Conservation (phyloP, 2,888 invertebrate genomes). For the Monopis laevigella region DNA sequence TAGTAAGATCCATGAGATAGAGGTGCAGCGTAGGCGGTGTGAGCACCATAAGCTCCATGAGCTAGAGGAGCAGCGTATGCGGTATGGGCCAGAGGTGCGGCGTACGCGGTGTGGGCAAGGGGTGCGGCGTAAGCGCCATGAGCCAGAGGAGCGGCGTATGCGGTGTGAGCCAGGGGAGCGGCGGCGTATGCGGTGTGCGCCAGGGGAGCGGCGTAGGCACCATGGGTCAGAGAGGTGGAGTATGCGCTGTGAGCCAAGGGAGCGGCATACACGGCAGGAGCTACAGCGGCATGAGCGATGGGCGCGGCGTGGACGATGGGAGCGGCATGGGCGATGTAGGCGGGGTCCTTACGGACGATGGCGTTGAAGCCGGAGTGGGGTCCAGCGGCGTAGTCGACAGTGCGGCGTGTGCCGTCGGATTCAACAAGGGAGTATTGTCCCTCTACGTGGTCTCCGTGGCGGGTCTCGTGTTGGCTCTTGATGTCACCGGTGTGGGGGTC, state of each 20-base stretch:
- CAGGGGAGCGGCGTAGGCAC: conserved; percentile 37
- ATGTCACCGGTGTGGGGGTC: conserved; percentile 60
- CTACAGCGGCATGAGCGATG: conserved; percentile 28
- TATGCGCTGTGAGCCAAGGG: conserved; percentile 26
- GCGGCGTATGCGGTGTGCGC: conserved; percentile 24
- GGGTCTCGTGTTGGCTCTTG: conserved; percentile 70
- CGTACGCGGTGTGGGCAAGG: conserved; percentile 32
- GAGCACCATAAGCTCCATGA: conserved; percentile 25
- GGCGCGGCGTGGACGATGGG: conserved; percentile 33
- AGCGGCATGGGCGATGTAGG: conserved; percentile 26
- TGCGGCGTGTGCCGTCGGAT: conserved; percentile 71
- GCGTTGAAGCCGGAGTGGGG: too few species aligned
- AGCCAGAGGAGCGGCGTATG: conserved; percentile 23
- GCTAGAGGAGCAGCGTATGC: conserved; percentile 19
- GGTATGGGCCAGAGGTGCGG: conserved; percentile 35
- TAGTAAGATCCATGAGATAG: conserved; percentile 31
- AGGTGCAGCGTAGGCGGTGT: conserved; percentile 23
- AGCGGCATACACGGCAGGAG: conserved; percentile 24
- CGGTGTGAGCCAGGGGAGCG: conserved; percentile 20
- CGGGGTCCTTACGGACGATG: conserved; percentile 36
- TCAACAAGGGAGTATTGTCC: conserved; percentile 61
- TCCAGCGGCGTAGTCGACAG: conserved; percentile 66
- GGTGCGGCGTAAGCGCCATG: conserved; percentile 28
- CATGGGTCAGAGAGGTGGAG: conserved; percentile 27
- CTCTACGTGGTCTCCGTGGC: conserved; percentile 71